phyloP scores from a whole-genome alignment of 2,888 invertebrate genomes.

The Diloba caeruleocephala region DNA sequence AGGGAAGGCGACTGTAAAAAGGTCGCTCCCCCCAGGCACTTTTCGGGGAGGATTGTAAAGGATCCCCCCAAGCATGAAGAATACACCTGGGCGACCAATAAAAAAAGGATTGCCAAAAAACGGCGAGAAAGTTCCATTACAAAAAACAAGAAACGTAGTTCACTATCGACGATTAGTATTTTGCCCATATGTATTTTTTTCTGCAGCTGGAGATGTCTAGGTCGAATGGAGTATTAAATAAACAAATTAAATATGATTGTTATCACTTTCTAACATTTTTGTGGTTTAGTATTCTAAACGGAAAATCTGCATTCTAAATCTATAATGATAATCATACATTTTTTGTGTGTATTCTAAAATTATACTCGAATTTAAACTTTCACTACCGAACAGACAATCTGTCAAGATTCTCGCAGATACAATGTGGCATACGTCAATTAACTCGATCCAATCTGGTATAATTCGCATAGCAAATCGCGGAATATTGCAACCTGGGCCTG shows the following conservation, averaged over 20 bases:
- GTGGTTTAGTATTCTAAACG: conserved; percentile 23
- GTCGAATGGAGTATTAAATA: background rate
- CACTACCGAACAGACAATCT: conserved; percentile 23
- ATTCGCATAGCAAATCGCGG: conserved; percentile 52
- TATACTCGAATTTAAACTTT: conserved; percentile 31
- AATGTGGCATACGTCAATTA: conserved; percentile 37
- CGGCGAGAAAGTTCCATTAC: background rate
- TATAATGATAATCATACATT: conserved; percentile 12
- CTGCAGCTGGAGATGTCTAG: conserved; percentile 1
- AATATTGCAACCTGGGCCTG: conserved; percentile 60
- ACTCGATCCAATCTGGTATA: conserved; percentile 45
- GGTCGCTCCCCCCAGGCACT: too few relatives aligned
- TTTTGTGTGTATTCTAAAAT: conserved; percentile 20
- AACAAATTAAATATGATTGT: conserved; percentile 30
- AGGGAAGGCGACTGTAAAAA: too few relatives aligned
- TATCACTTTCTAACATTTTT: conserved; percentile 39
- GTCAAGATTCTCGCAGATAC: conserved; percentile 18
- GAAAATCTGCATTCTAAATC: conserved; percentile 20
- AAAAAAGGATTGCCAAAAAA: too few relatives aligned
- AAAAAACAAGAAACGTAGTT: background rate
- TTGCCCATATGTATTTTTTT: conserved; percentile 4
- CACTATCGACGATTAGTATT: background rate
- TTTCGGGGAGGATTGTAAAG: too few relatives aligned
- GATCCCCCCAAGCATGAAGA: too few relatives aligned
- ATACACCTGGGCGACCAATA: too few relatives aligned